These are phyloP conservation scores for Semnopithecus entellus DNA, from an alignment of 2,113 vertebrate species.

Conservation along the genomic window DNA sequence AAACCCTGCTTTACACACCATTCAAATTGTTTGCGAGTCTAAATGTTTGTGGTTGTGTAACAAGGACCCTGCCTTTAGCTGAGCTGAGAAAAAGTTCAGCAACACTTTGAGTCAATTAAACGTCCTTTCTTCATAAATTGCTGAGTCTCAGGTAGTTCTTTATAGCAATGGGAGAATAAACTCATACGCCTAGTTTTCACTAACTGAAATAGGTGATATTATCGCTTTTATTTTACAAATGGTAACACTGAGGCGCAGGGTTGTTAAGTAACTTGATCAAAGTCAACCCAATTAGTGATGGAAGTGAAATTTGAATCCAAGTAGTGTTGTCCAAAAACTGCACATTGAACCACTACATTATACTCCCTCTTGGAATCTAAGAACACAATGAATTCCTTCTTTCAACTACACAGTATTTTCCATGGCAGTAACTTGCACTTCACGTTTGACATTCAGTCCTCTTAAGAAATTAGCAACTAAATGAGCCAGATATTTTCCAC, in stretches of 20 bases:
- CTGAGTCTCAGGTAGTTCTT: too few species aligned
- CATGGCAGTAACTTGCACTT: not conserved
- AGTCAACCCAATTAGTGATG: not conserved
- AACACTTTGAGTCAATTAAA: too few species aligned
- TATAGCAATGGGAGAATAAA: too few species aligned
- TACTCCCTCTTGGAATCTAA: not conserved
- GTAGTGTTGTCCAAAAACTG: not conserved
- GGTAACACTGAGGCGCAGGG: not conserved
- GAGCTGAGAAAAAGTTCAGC: too few species aligned
- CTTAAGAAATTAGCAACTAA: not conserved
- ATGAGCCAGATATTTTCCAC: not conserved
- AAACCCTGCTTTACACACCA: too few species aligned
- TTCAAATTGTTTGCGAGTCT: too few species aligned
- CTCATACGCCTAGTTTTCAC: not conserved
- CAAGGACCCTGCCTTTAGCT: too few species aligned
- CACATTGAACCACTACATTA: not conserved
- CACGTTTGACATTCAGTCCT: not conserved
- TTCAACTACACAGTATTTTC: not conserved
- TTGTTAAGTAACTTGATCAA: not conserved
- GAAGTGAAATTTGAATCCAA: not conserved
- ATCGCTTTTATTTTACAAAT: slow-evolving; percentile 4
- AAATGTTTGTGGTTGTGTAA: too few species aligned
- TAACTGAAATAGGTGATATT: not conserved
- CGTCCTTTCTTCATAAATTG: too few species aligned
- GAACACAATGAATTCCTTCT: not conserved